These are phyloP conservation scores for Bellardia bayeri DNA, from an alignment of 2,888 invertebrate genomes.

Conservation along the genomic window DNA sequence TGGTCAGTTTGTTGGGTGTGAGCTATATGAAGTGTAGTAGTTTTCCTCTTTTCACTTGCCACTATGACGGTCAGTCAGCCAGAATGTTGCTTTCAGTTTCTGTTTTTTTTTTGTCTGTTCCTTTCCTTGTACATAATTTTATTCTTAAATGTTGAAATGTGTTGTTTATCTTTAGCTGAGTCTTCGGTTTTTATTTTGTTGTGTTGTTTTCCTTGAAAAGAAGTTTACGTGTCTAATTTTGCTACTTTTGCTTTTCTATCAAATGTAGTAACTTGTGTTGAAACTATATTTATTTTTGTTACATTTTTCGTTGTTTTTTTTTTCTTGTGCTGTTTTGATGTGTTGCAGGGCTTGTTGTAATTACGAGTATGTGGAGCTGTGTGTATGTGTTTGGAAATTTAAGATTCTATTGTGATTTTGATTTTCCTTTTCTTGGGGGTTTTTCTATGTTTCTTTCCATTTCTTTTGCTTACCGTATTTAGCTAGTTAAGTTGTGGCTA, in stretches of 20 bases:
- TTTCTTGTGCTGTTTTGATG: neutral
- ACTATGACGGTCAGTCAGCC: neutral
- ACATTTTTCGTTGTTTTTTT: slow-evolving; percentile 19
- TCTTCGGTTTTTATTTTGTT: neutral
- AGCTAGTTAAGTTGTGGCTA: slow-evolving; percentile 15
- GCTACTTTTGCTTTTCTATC: slow-evolving; percentile 11
- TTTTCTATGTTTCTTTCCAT: neutral
- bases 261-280: slow-evolving; percentile 60
- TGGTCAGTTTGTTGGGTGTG: slow-evolving; percentile 9
- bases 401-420: slow-evolving; percentile 36
- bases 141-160: slow-evolving; percentile 2
- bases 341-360: neutral
- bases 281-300: slow-evolving; percentile 52
- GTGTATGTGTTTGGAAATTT: slow-evolving; percentile 37
- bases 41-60: slow-evolving; percentile 12
- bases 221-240: slow-evolving; percentile 50
- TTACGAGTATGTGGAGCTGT: neutral
- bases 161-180: slow-evolving; percentile 44
- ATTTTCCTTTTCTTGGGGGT: neutral
- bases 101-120: neutral
- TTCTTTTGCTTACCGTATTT: neutral
- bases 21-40: neutral
- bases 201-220: slow-evolving; percentile 4
- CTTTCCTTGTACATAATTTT: slow-evolving; percentile 6
- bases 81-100: no score